Percentiles rank a stretch among this genome's conserved stretches.
These are phyloP conservation scores for Netelia melanura DNA, from an alignment of 2,888 invertebrate species.

Conservation along the genomic window DNA sequence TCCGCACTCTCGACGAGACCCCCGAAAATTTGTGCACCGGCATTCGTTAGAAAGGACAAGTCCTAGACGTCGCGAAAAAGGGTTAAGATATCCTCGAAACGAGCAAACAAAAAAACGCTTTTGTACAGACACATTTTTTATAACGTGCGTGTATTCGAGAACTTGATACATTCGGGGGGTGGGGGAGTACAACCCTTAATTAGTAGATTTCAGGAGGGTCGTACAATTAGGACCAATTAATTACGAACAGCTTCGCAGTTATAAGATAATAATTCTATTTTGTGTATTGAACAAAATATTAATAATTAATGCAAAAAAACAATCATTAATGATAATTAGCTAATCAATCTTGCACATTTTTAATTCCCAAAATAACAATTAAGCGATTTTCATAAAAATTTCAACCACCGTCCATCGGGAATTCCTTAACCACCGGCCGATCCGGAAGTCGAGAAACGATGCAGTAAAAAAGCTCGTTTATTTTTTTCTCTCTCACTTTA, in stretches of 20 bases:
- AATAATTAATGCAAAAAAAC: background rate
- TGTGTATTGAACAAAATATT: background rate
- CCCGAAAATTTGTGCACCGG: slow-evolving; percentile 57
- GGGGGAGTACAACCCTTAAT: background rate
- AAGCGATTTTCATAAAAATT: too few relatives aligned
- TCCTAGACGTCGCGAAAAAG: slow-evolving; percentile 27
- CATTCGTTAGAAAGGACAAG: slow-evolving; percentile 57
- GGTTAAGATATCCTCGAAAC: slow-evolving; percentile 44
- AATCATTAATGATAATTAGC: too few relatives aligned
- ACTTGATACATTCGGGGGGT: background rate
- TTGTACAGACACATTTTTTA: background rate
- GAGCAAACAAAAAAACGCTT: slow-evolving; percentile 13
- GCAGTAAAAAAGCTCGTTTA: background rate
- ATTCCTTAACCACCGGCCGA: background rate
- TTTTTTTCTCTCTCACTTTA: slow-evolving; percentile 21
- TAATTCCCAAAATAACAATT: too few relatives aligned
- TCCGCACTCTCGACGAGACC: slow-evolving; percentile 46
- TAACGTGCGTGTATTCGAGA: background rate
- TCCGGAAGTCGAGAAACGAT: background rate
- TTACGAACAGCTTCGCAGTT: background rate
- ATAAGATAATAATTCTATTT: too few relatives aligned
- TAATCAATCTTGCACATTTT: too few relatives aligned
- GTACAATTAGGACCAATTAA: slow-evolving; percentile 10
- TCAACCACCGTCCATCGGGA: too few relatives aligned
- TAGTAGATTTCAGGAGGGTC: background rate